Evolutionary conservation across 2,888 invertebrate genomes (phyloP), one percentile per base, ranked within the genome.

Genomic region (Drosophila falleni): DNA sequence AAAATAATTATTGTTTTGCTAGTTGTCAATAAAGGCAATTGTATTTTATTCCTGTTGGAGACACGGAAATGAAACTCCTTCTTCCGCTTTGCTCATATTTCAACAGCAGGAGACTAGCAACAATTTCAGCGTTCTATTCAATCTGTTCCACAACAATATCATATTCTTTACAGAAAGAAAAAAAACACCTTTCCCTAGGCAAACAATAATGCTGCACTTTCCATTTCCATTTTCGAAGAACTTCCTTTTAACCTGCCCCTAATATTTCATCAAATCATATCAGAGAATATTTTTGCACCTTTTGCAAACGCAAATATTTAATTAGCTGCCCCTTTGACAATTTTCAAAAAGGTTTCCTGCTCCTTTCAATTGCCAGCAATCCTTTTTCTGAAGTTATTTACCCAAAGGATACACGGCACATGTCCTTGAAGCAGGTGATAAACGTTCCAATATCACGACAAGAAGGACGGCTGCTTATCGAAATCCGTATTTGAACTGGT

Each of bases 361-460:
- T 62, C 55, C 49, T 54, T 33, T 49, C 26, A 50, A 31, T 42
- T 19, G 63, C n/a, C 50, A 59, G 56, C 86, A 87, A 89, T 85
- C 83, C 89, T 87, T 83, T 80, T 19, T 16, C 26, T 33, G 10
- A 39, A 59, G 72, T 51, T 88, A 72, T 89, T 85, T 89, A 61
- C 71, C 60, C 56, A 88, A 82, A 75, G 85, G 79, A 88, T 81
- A 63, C 41, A 35, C 69, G 74, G 60, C 72, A 71, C 83, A 83
- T 86, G 83, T 77, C 62, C 54, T 31, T 51, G 50, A 42, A 55
- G 89, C 89, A 89, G 89, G 89, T 90, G 89, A 83, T 87, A 79
- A 74, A 78, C 80, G 81, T 71, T 66, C 59, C 47, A 23, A 60
- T 29, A 37, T 33, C 29, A 15, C 9, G 9, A 54, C 54, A 54